phyloP scores from a whole-genome alignment of 2,797 vertebrate species.

The Schizopygopsis malacanthus region DNA sequence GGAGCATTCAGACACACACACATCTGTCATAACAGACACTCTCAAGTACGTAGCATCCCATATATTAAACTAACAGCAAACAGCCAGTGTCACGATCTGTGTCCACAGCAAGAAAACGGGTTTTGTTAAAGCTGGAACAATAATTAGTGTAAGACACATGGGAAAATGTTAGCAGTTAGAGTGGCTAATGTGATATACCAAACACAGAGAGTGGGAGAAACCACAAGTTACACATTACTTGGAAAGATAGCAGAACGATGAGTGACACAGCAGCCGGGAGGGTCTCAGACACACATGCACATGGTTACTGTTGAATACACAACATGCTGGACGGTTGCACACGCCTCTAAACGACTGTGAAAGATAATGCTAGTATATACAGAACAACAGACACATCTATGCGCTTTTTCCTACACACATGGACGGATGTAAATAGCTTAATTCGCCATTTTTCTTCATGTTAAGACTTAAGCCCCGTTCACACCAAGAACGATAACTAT shows the following conservation, averaged over 20 bases:
- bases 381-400: background rate
- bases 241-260: slow-evolving; percentile 53
- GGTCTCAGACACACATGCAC: background rate
- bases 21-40: slow-evolving; percentile 10
- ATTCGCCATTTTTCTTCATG: background rate
- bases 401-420: background rate
- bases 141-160: background rate
- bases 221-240: slow-evolving; percentile 43
- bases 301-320: slow-evolving; percentile 35
- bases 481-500: too few relatives aligned
- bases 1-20: slow-evolving; percentile 26
- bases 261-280: background rate
- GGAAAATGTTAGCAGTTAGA: slow-evolving; percentile 15
- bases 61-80: slow-evolving; percentile 17
- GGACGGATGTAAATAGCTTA: background rate
- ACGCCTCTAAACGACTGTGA: slow-evolving; percentile 24
- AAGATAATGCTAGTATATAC: slow-evolving; percentile 18
- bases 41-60: slow-evolving; percentile 13
- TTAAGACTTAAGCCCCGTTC: background rate
- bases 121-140: background rate
- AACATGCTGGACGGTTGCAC: slow-evolving; percentile 20
- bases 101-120: background rate
- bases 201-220: slow-evolving; percentile 10
- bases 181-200: slow-evolving; percentile 9
- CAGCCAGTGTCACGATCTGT: background rate